Percentiles rank a stretch among this genome's conserved stretches.
Conservation (phyloP, 64 coral and sea anemone species). For the Anthopleura sola region DNA sequence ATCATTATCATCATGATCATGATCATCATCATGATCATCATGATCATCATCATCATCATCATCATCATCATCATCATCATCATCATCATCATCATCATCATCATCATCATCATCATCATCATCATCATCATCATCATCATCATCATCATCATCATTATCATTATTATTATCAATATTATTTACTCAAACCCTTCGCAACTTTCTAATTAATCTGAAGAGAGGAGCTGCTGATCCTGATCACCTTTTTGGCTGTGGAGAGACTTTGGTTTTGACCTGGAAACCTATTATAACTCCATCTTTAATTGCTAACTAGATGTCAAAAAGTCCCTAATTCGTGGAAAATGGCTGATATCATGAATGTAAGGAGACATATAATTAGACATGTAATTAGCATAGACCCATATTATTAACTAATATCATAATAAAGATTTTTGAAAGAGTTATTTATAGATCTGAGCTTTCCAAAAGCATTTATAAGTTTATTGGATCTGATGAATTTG, state of each 20-base stretch:
- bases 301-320: conserved; percentile 24
- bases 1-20: too few relatives aligned
- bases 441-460: conserved; percentile 1
- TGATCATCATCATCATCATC: too few relatives aligned
- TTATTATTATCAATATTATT: too few relatives aligned
- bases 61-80: too few relatives aligned
- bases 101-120: too few relatives aligned
- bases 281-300: conserved; percentile 32
- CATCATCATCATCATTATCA: too few relatives aligned
- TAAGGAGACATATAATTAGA: conserved; percentile 16
- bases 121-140: too few relatives aligned
- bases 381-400: conserved; percentile 15
- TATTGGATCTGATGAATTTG: conserved; percentile 20
- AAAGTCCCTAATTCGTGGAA: conserved; percentile 27
- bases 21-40: too few relatives aligned
- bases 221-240: conserved; percentile 40
- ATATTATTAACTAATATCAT: conserved; percentile 44
- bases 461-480: neutral
- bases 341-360: conserved; percentile 20
- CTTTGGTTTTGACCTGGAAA: conserved; percentile 43
- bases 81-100: too few relatives aligned
- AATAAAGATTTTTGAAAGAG: conserved; percentile 14
- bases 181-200: conserved; percentile 6
- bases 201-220: conserved; percentile 30
- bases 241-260: conserved; percentile 50